Conservation (phyloP, 2,888 invertebrate genomes). For the Megamerina dolium region DNA sequence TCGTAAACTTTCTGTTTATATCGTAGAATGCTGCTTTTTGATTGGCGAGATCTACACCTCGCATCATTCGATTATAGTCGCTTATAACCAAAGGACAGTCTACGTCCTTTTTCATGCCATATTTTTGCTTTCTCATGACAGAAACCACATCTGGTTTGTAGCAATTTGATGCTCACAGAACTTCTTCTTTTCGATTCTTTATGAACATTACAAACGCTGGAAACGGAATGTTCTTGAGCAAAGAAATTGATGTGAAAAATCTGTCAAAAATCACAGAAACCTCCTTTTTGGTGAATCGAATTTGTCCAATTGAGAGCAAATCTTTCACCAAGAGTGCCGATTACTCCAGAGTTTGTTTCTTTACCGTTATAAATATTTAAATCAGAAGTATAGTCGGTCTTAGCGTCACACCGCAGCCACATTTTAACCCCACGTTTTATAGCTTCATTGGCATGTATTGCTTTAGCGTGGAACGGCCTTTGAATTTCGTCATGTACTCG, state of each 20-base stretch:
- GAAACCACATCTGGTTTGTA: not conserved
- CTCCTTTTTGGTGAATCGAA: too few relatives aligned
- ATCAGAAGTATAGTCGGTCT: too few relatives aligned
- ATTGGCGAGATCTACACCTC: slow-evolving; percentile 15
- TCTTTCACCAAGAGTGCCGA: too few relatives aligned
- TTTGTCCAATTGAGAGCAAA: too few relatives aligned
- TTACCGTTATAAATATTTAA: too few relatives aligned
- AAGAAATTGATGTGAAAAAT: not conserved
- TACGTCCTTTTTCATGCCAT: not conserved
- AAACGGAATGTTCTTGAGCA: slow-evolving; percentile 1
- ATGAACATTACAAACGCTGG: not conserved
- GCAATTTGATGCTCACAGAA: not conserved
- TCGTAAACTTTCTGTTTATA: slow-evolving; percentile 10
- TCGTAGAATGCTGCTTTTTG: slow-evolving; percentile 14
- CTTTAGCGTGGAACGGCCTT: too few relatives aligned
- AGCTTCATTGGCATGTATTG: too few relatives aligned
- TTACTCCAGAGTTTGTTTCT: too few relatives aligned
- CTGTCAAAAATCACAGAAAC: not conserved
- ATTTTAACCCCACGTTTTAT: too few relatives aligned
- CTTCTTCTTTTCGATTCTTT: not conserved
- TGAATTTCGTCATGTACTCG: too few relatives aligned
- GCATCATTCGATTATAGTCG: slow-evolving; percentile 13
- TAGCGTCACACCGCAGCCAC: too few relatives aligned
- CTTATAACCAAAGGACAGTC: slow-evolving; percentile 10
- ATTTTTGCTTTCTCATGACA: not conserved